Evolutionary conservation across 2,113 vertebrate genomes (phyloP).

Genomic region (Chaetura pelagica): DNA sequence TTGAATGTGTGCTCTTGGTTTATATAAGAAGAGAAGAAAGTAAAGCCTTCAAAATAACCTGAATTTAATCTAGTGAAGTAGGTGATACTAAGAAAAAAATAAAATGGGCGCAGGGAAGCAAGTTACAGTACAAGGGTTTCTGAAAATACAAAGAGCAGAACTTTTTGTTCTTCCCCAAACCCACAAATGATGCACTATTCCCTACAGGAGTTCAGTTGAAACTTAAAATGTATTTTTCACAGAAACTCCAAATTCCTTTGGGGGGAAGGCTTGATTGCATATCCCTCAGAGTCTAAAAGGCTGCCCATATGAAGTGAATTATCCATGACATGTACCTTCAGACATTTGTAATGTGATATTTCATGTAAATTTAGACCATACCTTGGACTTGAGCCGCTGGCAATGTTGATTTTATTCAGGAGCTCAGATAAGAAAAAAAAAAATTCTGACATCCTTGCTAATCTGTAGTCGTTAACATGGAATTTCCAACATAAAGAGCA

Average conservation of each 20-base stretch:
- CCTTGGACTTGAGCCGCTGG: conserved; percentile 78
- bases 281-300: conserved; percentile 78
- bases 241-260: conserved; percentile 75
- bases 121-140: neutral
- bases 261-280: conserved; percentile 79
- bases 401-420: conserved; percentile 78
- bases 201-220: conserved; percentile 45
- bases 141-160: neutral
- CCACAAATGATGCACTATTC: neutral
- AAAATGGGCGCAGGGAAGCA: neutral
- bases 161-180: neutral
- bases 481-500: conserved; percentile 79
- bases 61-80: neutral
- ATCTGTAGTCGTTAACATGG: conserved; percentile 78
- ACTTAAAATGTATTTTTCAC: conserved; percentile 73
- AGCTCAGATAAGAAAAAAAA: conserved; percentile 75
- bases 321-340: conserved; percentile 86
- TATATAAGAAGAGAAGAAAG: neutral
- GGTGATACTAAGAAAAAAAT: neutral
- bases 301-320: conserved; percentile 89
- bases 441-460: conserved; percentile 78
- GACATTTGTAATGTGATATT: conserved; percentile 85
- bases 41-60: neutral
- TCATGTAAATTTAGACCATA: conserved; percentile 89
- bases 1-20: neutral